These are phyloP conservation scores for Terrapene triunguis DNA, from an alignment of 2,113 vertebrate species.

Conservation along the genomic window DNA sequence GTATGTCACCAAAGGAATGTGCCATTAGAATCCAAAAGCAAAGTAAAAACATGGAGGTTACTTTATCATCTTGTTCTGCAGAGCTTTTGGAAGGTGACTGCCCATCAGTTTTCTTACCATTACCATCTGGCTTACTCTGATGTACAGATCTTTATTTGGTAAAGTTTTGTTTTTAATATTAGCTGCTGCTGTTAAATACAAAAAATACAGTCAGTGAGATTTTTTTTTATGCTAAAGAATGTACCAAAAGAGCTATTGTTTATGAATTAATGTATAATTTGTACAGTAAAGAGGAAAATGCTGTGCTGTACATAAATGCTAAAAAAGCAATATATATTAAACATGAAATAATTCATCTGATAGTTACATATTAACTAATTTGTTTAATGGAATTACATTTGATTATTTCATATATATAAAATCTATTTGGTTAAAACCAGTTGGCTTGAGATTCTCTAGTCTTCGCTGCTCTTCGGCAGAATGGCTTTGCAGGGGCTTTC, in stretches of 20 bases:
- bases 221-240: not conserved
- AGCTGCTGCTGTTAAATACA: not conserved
- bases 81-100: not conserved
- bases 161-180: not conserved
- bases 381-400: not conserved
- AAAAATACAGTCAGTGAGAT: not conserved
- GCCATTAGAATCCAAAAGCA: not conserved
- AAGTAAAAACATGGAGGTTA: not conserved
- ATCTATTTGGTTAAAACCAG: not conserved
- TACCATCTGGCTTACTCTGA: not conserved
- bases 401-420: not conserved
- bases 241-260: not conserved
- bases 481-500: not conserved
- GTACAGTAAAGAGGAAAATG: not conserved
- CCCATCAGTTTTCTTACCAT: not conserved
- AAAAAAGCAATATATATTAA: not conserved
- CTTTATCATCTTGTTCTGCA: not conserved
- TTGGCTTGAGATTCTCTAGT: not conserved
- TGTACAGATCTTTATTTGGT: not conserved
- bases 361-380: not conserved
- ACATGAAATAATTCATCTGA: not conserved
- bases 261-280: not conserved
- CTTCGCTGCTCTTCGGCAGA: not conserved
- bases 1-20: slow-evolving; percentile 28
- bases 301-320: not conserved